Percentiles rank a stretch among this genome's conserved stretches.
These are phyloP conservation scores for Drosophila novamexicana DNA, from an alignment of 1,140 invertebrate species.

Conservation along the genomic window DNA sequence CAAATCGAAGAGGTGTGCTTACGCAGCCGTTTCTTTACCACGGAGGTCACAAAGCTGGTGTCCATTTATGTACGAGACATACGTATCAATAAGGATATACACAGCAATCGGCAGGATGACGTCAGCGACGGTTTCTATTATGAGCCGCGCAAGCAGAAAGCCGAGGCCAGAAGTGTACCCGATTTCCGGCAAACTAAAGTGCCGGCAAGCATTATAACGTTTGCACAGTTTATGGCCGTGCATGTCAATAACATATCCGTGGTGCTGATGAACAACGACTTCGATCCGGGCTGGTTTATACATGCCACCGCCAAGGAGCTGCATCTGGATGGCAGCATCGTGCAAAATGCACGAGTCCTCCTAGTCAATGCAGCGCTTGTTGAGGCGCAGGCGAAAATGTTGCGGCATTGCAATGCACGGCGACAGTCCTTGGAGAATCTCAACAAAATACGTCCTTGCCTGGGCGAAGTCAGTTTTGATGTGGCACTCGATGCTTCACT, in stretches of 20 bases:
- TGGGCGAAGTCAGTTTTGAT: constrained; percentile 90
- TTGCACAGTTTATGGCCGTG: constrained; percentile 95
- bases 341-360: constrained; percentile 89
- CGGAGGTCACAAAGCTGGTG: constrained; percentile 94
- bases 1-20: constrained; percentile 94
- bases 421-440: constrained; percentile 77
- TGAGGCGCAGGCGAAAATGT: constrained; percentile 85
- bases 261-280: constrained; percentile 87
- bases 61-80: constrained; percentile 93
- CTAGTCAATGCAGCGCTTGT: constrained; percentile 89
- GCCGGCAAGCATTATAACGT: constrained; percentile 91
- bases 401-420: constrained; percentile 83
- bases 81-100: constrained; percentile 92
- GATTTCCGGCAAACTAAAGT: constrained; percentile 91
- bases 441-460: constrained; percentile 85
- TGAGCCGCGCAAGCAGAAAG: constrained; percentile 66
- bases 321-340: constrained; percentile 90
- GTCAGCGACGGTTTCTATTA: constrained; percentile 44
- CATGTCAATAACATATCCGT: constrained; percentile 93
- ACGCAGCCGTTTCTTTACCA: constrained; percentile 95
- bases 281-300: constrained; percentile 90
- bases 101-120: constrained; percentile 72
- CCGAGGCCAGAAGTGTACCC: constrained; percentile 83
- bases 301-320: constrained; percentile 91
- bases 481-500: constrained; percentile 90